phyloP scores from a whole-genome alignment of 2,113 vertebrate species.

The Channa argus region DNA sequence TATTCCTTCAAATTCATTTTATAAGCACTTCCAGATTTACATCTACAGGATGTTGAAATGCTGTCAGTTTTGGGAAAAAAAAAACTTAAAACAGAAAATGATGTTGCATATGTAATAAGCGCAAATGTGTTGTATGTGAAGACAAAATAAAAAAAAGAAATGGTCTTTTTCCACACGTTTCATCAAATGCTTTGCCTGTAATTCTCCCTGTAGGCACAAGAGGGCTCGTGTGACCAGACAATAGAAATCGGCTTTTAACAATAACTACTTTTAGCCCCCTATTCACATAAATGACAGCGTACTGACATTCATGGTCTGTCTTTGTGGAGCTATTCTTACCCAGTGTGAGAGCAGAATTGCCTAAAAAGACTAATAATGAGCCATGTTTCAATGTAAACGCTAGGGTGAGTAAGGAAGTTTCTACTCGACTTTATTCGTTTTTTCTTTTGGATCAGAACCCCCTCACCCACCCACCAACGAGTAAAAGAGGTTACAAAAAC shows the following conservation, averaged over 20 bases:
- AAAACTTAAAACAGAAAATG: conserved; percentile 19
- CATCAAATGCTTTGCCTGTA: conserved; percentile 17
- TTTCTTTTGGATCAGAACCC: not conserved
- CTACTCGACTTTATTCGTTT: not conserved
- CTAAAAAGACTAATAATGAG: not conserved
- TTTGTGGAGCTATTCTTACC: not conserved
- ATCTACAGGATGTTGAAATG: conserved; percentile 50
- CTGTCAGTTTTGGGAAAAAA: conserved; percentile 32
- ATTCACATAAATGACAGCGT: not conserved
- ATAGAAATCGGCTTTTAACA: conserved; percentile 34
- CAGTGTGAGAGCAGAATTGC: not conserved
- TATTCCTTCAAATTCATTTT: conserved; percentile 26
- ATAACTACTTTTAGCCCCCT: conserved; percentile 22
- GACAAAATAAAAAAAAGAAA: conserved; percentile 64
- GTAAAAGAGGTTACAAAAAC: not conserved
- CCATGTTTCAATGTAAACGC: not conserved
- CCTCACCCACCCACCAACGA: too few relatives aligned
- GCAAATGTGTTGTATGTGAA: conserved; percentile 62
- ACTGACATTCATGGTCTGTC: not conserved
- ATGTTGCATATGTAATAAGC: conserved; percentile 56
- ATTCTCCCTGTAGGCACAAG: conserved; percentile 55
- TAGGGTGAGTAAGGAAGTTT: not conserved
- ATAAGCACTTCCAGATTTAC: conserved; percentile 48
- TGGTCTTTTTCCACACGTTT: conserved; percentile 25
- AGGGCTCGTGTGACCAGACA: conserved; percentile 48